Evolutionary conservation across 2,888 invertebrate species (phyloP).

Genomic region (Theretra japonica): DNA sequence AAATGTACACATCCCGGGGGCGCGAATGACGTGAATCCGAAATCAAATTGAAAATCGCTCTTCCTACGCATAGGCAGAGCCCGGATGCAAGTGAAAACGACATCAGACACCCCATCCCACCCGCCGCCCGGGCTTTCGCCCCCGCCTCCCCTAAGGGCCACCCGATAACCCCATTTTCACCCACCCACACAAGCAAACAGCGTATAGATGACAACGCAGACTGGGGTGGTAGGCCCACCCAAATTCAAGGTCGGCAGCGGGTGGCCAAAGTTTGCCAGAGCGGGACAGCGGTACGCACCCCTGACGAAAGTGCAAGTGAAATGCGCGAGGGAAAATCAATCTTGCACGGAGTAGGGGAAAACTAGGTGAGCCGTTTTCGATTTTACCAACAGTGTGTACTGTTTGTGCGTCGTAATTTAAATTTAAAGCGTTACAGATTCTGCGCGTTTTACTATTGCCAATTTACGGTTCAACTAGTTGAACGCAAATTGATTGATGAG

Average conservation of each 20-base stretch:
- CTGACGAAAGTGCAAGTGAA: slow-evolving; percentile 79
- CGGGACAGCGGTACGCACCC: slow-evolving; percentile 66
- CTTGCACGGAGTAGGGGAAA: slow-evolving; percentile 80
- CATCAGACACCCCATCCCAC: slow-evolving; percentile 48
- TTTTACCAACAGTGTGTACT: slow-evolving; percentile 52
- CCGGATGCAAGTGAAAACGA: slow-evolving; percentile 83
- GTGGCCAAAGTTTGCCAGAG: slow-evolving; percentile 61
- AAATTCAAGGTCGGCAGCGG: slow-evolving; percentile 82
- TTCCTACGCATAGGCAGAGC: slow-evolving; percentile 58
- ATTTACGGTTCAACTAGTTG: not conserved
- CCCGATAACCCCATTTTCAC: slow-evolving; percentile 77
- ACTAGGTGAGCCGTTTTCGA: slow-evolving; percentile 77
- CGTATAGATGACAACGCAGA: slow-evolving; percentile 62
- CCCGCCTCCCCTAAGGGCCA: slow-evolving; percentile 39
- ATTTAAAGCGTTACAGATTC: slow-evolving; percentile 34
- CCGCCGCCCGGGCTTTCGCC: slow-evolving; percentile 25
- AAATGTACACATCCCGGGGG: slow-evolving; percentile 51
- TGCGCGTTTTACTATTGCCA: slow-evolving; percentile 9
- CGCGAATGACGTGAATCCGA: slow-evolving; percentile 61
- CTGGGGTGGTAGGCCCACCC: slow-evolving; percentile 67
- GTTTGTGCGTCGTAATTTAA: slow-evolving; percentile 51
- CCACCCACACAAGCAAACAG: slow-evolving; percentile 32
- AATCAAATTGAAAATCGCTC: slow-evolving; percentile 74
- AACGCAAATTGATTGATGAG: no score
- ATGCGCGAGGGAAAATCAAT: slow-evolving; percentile 82